Evolutionary conservation across 2,888 invertebrate genomes (phyloP), one percentile per base, ranked within the genome.

Genomic region (Pegoplata infirma): DNA sequence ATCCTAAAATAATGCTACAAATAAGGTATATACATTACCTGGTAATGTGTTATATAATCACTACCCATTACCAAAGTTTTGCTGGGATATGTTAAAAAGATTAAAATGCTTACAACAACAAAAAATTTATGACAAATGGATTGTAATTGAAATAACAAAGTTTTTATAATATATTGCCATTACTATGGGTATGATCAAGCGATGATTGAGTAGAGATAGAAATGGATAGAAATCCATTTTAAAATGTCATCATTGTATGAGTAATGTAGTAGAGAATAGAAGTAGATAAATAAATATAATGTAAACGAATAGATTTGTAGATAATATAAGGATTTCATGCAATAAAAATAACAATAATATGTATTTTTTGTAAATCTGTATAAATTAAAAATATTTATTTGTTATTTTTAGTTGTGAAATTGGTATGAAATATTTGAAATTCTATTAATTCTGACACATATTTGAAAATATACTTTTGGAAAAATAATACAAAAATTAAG

Each of bases 41-140:
- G n/a, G n/a, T n/a, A n/a, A n/a, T n/a, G n/a, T n/a, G n/a, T n/a
- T n/a, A n/a, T n/a, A n/a, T n/a, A n/a, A n/a, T n/a, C n/a, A n/a
- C n/a, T n/a, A n/a, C n/a, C n/a, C n/a, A n/a, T n/a, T n/a, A n/a
- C n/a, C n/a, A n/a, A n/a, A n/a, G n/a, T n/a, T n/a, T n/a, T n/a
- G n/a, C n/a, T n/a, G n/a, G n/a, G n/a, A n/a, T n/a, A n/a, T n/a
- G n/a, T n/a, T n/a, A n/a, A n/a, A n/a, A n/a, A n/a, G 36, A 56
- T 36, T 56, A 56, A 56, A 56, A n/a, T 12, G 56, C n/a, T 36
- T 36, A n/a, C n/a, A n/a, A n/a, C n/a, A n/a, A n/a, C n/a, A 40
- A 36, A 36, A 36, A 40, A n/a, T 40, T 12, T n/a, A 40, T 40
- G 36, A 40, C 36, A 40, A 40, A 40, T 40, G 36, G 32, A 32